phyloP scores from a whole-genome alignment of 2,888 invertebrate species.

The Blastobasis adustella region DNA sequence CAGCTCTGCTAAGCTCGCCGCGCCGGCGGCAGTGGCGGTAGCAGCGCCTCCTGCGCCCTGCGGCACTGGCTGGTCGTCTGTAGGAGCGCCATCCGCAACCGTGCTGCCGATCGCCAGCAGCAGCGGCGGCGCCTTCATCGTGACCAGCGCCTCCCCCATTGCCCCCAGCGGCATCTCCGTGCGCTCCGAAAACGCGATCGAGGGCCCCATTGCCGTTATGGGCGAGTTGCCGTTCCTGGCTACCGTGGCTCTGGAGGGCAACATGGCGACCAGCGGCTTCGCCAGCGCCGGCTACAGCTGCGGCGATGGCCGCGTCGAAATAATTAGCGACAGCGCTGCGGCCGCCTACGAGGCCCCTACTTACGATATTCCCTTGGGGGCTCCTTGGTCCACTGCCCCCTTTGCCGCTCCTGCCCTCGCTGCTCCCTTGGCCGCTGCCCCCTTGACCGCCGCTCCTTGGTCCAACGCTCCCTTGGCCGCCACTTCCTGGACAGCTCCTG shows the following conservation, averaged over 20 bases:
- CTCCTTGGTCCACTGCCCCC: no score
- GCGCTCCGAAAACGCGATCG: slow-evolving; percentile 29
- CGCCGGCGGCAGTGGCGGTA: no score
- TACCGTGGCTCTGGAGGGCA: slow-evolving; percentile 31
- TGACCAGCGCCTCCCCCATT: neutral
- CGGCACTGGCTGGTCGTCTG: no score
- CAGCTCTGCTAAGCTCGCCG: no score
- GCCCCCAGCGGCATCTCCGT: slow-evolving; percentile 15
- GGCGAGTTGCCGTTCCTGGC: slow-evolving; percentile 37
- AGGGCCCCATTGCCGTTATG: slow-evolving; percentile 26
- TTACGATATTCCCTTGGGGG: no score
- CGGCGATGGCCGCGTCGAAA: neutral
- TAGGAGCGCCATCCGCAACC: no score
- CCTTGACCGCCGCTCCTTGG: no score
- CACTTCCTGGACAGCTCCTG: no score
- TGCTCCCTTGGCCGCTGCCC: no score
- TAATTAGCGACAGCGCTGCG: neutral
- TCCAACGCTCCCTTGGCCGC: no score
- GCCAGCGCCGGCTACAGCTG: slow-evolving; percentile 11
- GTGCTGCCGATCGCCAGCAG: slow-evolving; percentile 11
- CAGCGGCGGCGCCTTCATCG: neutral
- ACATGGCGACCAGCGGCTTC: slow-evolving; percentile 21
- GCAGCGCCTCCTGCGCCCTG: no score
- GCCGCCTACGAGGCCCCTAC: neutral
- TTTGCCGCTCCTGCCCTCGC: no score